Base-by-base conservation (phyloP, 92 coral and sea anemone genomes). In the Heteractis magnifica region DNA sequence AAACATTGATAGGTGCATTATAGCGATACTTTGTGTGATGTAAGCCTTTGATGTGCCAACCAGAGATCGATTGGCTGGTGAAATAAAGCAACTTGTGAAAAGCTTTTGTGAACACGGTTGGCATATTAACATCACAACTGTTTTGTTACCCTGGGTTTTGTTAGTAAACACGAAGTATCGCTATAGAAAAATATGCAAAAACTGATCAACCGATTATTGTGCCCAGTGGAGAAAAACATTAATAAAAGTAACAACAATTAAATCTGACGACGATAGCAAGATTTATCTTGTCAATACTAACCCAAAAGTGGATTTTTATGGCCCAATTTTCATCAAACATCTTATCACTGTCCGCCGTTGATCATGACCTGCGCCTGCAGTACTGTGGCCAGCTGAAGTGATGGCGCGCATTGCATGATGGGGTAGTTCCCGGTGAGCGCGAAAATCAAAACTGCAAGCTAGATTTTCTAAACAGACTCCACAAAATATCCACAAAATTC, bases 261-360 rank as follows among this genome's bases (percentile, higher is more conserved):
- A 7, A 62, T 62, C 23, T 18, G 20, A 62, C 26, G 12, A n/a
- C 20, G 18, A 62, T 23, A 62, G 26, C 23, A 6, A 12, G 23
- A 18, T 62, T 62, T 34, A 62, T 12, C 18, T 18, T 62, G 6
- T 18, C 6, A 62, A n/a, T 68, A 68, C 73, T 68, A 9, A 68
- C 73, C 73, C 73, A 68, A 26, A 68, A 68, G 15, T 68, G 13
- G 10, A 26, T 68, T 68, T 68, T 68, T 68, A 68, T 68, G 73
- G 0, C 19, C 73, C 73, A 68, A 23, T 26, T 68, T 68, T 68
- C 73, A 68, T 9, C 70, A 68, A 68, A 23, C 12, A 8, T 68
- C 73, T 68, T 48, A 23, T 20, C 73, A 19, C 8, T 21, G 1
- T 9, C 73, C 44, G 41, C 73, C 73, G 21, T 68, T 64, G 6